Evolutionary conservation across 2,113 vertebrate species (phyloP).

Genomic region (Brachyhypopomus gauderio): DNA sequence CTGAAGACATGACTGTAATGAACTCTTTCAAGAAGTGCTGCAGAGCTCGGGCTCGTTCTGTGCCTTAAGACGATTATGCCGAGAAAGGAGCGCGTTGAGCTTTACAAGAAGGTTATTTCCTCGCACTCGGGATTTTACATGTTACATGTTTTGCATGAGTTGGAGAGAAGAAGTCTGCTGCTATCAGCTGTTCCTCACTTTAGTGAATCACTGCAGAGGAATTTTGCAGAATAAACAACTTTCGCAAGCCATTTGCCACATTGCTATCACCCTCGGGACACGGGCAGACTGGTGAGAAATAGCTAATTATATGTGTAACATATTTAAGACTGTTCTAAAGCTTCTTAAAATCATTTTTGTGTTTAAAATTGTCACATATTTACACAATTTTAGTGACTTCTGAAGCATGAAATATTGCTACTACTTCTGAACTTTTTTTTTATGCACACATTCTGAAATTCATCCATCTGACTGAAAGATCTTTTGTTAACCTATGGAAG

Average conservation of each 20-base stretch:
- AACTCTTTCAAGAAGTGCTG: neutral
- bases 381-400: neutral
- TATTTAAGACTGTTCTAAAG: neutral
- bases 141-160: conserved; percentile 28
- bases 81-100: neutral
- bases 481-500: conserved; percentile 1
- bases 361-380: neutral
- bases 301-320: neutral
- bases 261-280: conserved; percentile 16
- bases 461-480: neutral
- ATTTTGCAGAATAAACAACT: conserved; percentile 55
- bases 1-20: neutral
- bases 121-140: conserved; percentile 10
- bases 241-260: conserved; percentile 23
- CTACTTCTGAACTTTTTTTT: neutral
- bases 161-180: conserved; percentile 15
- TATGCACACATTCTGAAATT: neutral
- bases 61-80: neutral
- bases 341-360: neutral
- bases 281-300: conserved; percentile 25
- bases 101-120: neutral
- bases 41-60: neutral
- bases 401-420: neutral
- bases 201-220: conserved; percentile 52
- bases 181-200: conserved; percentile 30